Percentiles rank a stretch among this genome's conserved stretches.
These are phyloP conservation scores for Syncerus caffer DNA, from an alignment of 2,797 vertebrate species.

Conservation along the genomic window DNA sequence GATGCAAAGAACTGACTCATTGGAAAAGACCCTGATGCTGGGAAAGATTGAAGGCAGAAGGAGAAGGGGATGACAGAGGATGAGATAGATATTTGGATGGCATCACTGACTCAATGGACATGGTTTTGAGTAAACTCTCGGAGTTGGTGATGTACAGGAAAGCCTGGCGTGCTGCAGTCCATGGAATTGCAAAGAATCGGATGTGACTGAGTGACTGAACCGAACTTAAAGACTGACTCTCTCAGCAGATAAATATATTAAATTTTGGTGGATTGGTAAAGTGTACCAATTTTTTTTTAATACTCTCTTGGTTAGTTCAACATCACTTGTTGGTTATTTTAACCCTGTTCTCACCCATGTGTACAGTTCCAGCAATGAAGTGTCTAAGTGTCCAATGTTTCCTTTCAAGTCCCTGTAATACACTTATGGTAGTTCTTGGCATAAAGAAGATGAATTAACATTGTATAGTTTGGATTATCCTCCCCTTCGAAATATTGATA, in stretches of 20 bases:
- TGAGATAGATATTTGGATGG: not conserved
- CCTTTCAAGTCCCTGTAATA: not conserved
- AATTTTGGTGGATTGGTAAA: not conserved
- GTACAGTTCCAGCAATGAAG: not conserved
- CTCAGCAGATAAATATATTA: not conserved
- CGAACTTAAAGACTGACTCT: not conserved
- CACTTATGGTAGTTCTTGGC: not conserved
- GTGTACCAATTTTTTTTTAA: not conserved
- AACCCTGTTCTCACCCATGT: not conserved
- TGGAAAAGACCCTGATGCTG: not conserved
- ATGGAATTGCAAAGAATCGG: accelerated
- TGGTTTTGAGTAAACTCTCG: not conserved
- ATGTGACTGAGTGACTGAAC: not conserved
- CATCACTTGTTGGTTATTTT: not conserved
- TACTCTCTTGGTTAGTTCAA: not conserved
- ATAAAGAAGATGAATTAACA: not conserved
- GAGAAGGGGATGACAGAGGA: not conserved
- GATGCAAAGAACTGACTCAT: not conserved
- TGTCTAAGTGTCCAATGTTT: not conserved
- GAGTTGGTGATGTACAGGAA: not conserved
- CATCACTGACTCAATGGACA: not conserved
- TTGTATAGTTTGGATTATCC: not conserved
- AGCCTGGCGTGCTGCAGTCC: not conserved
- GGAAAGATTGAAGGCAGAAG: not conserved
- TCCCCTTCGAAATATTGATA: not conserved